A percentile compares a stretch with the other conserved stretches of the same genome.
phyloP scores from a whole-genome alignment of 2,113 vertebrate genomes.

The Brachirus orientalis region DNA sequence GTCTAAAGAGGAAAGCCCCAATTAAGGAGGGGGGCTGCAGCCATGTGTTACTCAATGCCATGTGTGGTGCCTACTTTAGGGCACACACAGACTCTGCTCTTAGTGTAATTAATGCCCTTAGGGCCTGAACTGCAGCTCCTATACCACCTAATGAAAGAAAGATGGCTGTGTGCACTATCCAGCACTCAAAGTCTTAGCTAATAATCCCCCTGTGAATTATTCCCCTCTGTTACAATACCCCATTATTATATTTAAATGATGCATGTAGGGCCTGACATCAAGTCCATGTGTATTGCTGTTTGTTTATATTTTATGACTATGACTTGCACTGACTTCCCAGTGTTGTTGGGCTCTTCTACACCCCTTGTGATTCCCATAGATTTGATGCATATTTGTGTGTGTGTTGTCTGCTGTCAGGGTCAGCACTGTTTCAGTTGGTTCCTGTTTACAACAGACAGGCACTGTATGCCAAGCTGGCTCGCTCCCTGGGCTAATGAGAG shows the following conservation, averaged over 20 bases:
- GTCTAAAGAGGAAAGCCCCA: constrained; percentile 54
- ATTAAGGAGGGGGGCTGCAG: constrained; percentile 58
- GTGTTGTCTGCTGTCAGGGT: constrained; percentile 20
- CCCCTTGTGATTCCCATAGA: constrained; percentile 17
- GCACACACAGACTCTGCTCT: constrained; percentile 39
- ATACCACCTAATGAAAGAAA: constrained; percentile 74
- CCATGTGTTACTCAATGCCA: constrained; percentile 49
- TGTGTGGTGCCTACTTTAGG: constrained; percentile 60
- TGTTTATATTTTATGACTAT: constrained; percentile 39
- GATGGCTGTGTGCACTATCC: constrained; percentile 47
- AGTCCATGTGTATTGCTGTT: constrained; percentile 31
- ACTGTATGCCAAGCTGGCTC: constrained; percentile 68
- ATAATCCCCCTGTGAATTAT: constrained; percentile 57
- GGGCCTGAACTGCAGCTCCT: constrained; percentile 36
- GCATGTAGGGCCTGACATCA: constrained; percentile 45
- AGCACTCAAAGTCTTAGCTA: constrained; percentile 34
- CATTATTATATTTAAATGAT: constrained; percentile 75
- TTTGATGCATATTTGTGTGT: constrained; percentile 20
- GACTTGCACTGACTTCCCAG: constrained; percentile 34
- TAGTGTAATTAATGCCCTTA: constrained; percentile 55
- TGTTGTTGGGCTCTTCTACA: constrained; percentile 22
- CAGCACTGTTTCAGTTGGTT: constrained; percentile 53
- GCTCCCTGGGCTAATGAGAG: constrained; percentile 67
- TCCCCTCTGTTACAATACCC: constrained; percentile 60
- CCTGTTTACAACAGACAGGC: constrained; percentile 62